These are phyloP conservation scores for Ceratina australensis DNA, from an alignment of 1,140 invertebrate species.

Conservation along the genomic window DNA sequence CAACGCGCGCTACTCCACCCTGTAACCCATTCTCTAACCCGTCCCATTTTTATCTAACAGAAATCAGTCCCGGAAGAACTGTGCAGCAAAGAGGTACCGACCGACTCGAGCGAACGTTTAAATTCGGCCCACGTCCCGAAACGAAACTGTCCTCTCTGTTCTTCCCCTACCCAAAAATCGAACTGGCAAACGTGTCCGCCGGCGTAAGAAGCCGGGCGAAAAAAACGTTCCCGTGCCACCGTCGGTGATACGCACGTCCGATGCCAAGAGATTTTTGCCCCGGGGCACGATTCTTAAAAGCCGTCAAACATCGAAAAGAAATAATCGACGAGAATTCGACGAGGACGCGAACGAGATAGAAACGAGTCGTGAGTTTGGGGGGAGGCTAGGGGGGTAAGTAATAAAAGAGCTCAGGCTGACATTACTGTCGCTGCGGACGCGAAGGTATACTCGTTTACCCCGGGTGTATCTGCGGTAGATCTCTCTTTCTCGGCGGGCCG, in stretches of 20 bases:
- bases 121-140: conserved; percentile 33
- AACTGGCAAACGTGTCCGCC: too few relatives aligned
- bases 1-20: not conserved
- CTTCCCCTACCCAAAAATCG: not conserved
- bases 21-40: not conserved
- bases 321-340: not conserved
- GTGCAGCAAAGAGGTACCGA: not conserved
- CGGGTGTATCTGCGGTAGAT: conserved; percentile 62
- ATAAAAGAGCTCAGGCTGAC: conserved; percentile 57
- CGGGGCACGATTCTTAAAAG: too few relatives aligned
- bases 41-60: conserved; percentile 6
- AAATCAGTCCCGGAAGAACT: not conserved
- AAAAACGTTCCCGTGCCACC: too few relatives aligned
- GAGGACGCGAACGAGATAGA: not conserved
- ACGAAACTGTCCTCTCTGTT: not conserved
- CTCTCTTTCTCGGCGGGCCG: conserved; percentile 43
- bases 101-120: not conserved
- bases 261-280: too few relatives aligned
- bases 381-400: conserved; percentile 25
- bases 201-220: too few relatives aligned
- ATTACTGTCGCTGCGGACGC: conserved; percentile 61
- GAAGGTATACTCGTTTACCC: conserved; percentile 61
- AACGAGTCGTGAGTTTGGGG: not conserved
- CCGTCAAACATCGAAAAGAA: not conserved
- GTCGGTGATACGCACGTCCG: too few relatives aligned